Percentiles rank a stretch among this genome's conserved stretches.
Evolutionary conservation across 1,140 invertebrate genomes (phyloP).

Genomic region (Drosophila murphyi): DNA sequence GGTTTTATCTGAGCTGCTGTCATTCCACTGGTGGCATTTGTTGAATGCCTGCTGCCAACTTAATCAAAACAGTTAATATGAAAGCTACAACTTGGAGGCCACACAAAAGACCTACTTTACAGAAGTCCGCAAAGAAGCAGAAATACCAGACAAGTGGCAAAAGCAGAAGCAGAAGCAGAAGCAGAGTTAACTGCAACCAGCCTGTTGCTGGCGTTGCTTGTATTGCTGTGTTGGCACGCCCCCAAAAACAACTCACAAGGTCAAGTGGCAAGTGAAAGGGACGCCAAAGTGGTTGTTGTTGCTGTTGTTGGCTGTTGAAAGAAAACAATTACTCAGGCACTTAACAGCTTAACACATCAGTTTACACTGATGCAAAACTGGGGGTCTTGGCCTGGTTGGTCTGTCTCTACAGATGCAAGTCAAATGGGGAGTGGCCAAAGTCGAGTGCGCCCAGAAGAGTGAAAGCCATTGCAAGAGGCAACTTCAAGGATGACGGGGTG

Average conservation of each 20-base stretch:
- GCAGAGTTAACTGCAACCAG: conserved; percentile 18
- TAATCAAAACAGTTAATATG: neutral
- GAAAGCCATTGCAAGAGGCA: conserved; percentile 29
- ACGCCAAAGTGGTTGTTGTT: conserved; percentile 47
- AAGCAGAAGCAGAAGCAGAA: neutral
- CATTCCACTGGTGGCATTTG: neutral
- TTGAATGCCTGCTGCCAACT: neutral
- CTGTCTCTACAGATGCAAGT: conserved; percentile 12
- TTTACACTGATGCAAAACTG: conserved; percentile 73
- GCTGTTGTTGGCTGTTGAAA: conserved; percentile 62
- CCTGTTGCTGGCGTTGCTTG: neutral
- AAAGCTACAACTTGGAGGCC: no score
- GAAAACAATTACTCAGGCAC: conserved; percentile 84
- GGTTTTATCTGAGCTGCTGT: no score
- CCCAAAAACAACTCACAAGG: conserved; percentile 40
- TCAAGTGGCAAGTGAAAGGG: conserved; percentile 79
- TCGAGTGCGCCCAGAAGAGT: neutral
- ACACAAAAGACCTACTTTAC: conserved; percentile 1
- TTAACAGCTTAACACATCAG: conserved; percentile 83
- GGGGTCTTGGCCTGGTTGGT: conserved; percentile 1
- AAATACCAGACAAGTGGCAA: neutral
- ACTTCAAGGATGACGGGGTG: conserved; percentile 14
- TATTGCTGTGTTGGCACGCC: neutral
- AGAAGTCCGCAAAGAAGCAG: neutral
- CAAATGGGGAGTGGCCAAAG: conserved; percentile 15